Evolutionary conservation across 2,888 invertebrate species (phyloP).

Genomic region (Mantis religiosa): DNA sequence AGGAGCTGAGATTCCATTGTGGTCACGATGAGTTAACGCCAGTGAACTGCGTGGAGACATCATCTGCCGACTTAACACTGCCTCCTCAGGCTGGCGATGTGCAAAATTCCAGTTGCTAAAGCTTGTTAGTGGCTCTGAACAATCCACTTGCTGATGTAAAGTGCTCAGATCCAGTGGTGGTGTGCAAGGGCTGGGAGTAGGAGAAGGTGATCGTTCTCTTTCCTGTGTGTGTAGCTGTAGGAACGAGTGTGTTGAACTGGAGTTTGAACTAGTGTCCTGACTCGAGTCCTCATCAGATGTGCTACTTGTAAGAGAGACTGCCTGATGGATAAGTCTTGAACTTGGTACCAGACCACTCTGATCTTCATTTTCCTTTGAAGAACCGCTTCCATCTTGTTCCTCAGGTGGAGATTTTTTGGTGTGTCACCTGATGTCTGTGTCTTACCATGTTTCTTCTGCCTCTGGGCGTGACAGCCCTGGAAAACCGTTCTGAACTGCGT

Average conservation of each 20-base stretch:
- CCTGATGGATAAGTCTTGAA: constrained; percentile 33
- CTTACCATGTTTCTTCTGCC: constrained; percentile 44
- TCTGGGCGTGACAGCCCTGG: constrained; percentile 56
- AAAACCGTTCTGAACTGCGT: constrained; percentile 60
- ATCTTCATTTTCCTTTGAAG: constrained; percentile 32
- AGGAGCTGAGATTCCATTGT: constrained; percentile 39
- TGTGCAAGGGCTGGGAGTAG: constrained; percentile 18
- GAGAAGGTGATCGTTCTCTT: constrained; percentile 24
- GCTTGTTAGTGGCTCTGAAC: constrained; percentile 34
- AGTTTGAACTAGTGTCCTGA: constrained; percentile 16
- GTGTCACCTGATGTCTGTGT: constrained; percentile 2
- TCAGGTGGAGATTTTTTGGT: constrained; percentile 5
- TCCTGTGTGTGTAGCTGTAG: constrained; percentile 33
- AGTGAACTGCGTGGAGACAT: constrained; percentile 59
- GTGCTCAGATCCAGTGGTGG: too few relatives aligned
- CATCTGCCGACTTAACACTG: constrained; percentile 39
- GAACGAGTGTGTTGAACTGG: constrained; percentile 28
- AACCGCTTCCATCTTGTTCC: constrained; percentile 27
- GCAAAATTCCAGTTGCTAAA: constrained; percentile 30
- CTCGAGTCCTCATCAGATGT: constrained; percentile 35
- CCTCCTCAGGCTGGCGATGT: constrained; percentile 6
- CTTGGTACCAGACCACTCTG: not conserved
- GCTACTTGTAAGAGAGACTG: constrained; percentile 42
- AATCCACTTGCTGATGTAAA: constrained; percentile 51
- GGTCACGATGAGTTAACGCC: constrained; percentile 49